Evolutionary conservation across 1,140 invertebrate species (phyloP), one percentile per base, ranked within the genome.

Genomic region (Drosophila ambigua): DNA sequence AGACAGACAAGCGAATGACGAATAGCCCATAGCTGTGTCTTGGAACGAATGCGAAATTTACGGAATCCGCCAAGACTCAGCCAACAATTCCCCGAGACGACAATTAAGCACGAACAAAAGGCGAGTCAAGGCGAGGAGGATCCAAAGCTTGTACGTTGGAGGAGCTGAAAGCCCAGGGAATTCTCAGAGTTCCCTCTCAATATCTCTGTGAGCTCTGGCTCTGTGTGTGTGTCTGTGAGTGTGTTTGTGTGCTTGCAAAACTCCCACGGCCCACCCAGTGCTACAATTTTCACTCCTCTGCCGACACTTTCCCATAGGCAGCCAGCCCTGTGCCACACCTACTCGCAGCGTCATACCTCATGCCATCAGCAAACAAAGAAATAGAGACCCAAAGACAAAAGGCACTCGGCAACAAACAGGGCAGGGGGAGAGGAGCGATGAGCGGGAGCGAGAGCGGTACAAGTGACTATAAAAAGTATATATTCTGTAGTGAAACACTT

Each of bases 211-310:
- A 20, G 20, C 15, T 8, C 45, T 64, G 26, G 31, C 16, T 24
- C 24, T 24, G 13, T n/a, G 20, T 39, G 8, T 28, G 15, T 68
- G 69, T 43, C 45, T 48, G 63, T 28, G 43, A 1, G 0, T 20
- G 20, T 20, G 20, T 20, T 20, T 20, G 20, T 20, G 20, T 20
- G 20, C 31, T 57, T 16, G 31, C 46, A 13, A 83, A 83, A 88
- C 83, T 87, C 83, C 83, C 83, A 88, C 83, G 83, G 82, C 78
- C 83, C 83, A 87, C 83, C 83, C 83, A 87, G 79, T 88, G 83
- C 79, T 82, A 87, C 83, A 88, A 69, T 88, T 87, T 88, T 88
- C 67, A 88, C 78, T 87, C 78, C 72, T 78, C 53, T 15, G 51
- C 66, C 59, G 51, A 61, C 81, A 84, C 72, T 87, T 87, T 83